phyloP scores from a whole-genome alignment of 2,888 invertebrate species.

The Rhagonycha lutea region DNA sequence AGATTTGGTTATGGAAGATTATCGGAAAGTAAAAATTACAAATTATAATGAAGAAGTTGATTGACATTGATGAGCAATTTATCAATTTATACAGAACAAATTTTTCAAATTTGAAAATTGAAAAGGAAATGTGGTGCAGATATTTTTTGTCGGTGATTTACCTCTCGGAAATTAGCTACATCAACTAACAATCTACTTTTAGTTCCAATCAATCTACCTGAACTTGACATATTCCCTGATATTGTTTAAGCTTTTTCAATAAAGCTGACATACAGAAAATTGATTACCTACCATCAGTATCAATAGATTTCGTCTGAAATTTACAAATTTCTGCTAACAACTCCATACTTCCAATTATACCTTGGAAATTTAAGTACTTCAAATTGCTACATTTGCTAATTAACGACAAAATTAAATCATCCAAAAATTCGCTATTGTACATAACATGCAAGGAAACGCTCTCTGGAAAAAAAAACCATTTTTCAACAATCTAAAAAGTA shows the following conservation, averaged over 20 bases:
- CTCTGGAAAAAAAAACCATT: constrained; percentile 40
- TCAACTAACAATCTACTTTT: too few species aligned
- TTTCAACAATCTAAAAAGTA: not conserved
- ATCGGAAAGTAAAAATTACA: too few species aligned
- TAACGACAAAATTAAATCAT: constrained; percentile 54
- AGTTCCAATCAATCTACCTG: not conserved
- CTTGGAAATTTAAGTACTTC: constrained; percentile 55
- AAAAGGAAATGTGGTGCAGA: too few species aligned
- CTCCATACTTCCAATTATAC: constrained; percentile 53
- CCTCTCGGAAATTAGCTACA: too few species aligned
- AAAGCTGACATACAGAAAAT: not conserved
- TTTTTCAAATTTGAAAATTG: too few species aligned
- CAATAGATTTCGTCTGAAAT: not conserved
- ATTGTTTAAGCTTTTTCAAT: not conserved
- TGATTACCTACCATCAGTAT: not conserved
- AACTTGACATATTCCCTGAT: not conserved
- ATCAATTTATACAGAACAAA: too few species aligned
- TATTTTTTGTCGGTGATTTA: too few species aligned
- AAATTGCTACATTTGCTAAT: constrained; percentile 52
- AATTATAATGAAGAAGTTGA: too few species aligned
- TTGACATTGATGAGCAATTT: too few species aligned
- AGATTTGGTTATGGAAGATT: too few species aligned
- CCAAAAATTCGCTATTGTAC: constrained; percentile 56
- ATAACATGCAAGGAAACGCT: constrained; percentile 54
- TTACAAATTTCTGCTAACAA: constrained; percentile 46